Evolutionary conservation across 2,113 vertebrate genomes (phyloP), one percentile per base, ranked within the genome.

Genomic region (Tricholaema leucomelas): DNA sequence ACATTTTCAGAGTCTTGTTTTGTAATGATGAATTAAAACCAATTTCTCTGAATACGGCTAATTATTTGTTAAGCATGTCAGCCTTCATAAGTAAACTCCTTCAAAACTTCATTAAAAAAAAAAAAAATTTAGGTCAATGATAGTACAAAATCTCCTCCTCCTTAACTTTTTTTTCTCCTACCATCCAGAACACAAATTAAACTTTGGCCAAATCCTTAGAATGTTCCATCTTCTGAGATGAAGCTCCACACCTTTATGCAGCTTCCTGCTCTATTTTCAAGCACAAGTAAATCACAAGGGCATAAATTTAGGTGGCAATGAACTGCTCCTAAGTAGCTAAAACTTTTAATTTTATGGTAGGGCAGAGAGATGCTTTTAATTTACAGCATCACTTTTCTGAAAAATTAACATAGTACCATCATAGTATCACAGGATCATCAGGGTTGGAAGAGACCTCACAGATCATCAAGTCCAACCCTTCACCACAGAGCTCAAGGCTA

Each of bases 201-300:
- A 46, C 18, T 79, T 31, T 16, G 36, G 20, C 61, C 44, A 80
- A 66, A 66, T 12, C 14, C 14, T 30, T 12, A 56, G 20, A 72
- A 69, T 28, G 63, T 0, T 55, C 2, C 21, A 61, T 50, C 27
- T 85, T 60, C 52, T 28, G 50, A 15, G 40, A 73, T 76, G 21
- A 24, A 59, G 27, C 10, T 82, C 25, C 11, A 54, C 36, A 5
- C 58, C 25, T 67, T 60, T 9, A 55, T 0, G 0, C 5, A 73
- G 13, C 35, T 73, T 84, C 14, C 59, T 79, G 17, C 16, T 77
- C 19, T 84, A 46, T 63, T 89, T 80, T 58, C 74, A 54, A 54
- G 14, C 18, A 5, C 1, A 58, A 76, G 17, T 46, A 56, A 78
- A 42, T 28, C 19, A 38, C 6, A 77, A 64, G 4, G 18, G 7